Conservation (phyloP, 2,797 vertebrate genomes). For the Agapornis canus region DNA sequence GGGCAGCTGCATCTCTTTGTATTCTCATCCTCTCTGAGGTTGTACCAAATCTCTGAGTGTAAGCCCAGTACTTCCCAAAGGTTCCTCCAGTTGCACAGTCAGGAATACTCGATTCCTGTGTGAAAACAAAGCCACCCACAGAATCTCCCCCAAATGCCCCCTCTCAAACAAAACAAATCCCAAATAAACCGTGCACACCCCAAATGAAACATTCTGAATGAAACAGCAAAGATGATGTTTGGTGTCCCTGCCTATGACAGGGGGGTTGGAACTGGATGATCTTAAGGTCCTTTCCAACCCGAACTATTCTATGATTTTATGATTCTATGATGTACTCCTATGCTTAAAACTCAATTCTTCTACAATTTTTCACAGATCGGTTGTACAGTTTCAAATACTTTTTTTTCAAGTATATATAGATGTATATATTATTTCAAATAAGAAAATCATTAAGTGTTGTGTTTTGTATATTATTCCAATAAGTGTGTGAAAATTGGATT, state of each 20-base stretch:
- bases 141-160: rapidly evolving
- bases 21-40: neutral
- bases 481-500: neutral
- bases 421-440: neutral
- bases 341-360: neutral
- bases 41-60: neutral
- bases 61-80: neutral
- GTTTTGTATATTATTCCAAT: neutral
- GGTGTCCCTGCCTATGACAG: too few species aligned
- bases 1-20: neutral
- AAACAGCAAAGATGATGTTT: neutral
- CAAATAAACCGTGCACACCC: neutral
- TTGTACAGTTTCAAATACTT: neutral
- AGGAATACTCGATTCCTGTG: neutral
- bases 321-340: neutral
- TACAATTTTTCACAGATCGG: neutral
- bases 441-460: neutral
- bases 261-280: too few species aligned
- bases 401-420: neutral
- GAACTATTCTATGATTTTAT: too few species aligned
- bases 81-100: neutral
- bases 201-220: neutral
- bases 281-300: too few species aligned
- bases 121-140: too few species aligned
- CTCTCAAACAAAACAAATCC: neutral